phyloP scores from a whole-genome alignment of 2,888 invertebrate species.

The Unio delphinus region DNA sequence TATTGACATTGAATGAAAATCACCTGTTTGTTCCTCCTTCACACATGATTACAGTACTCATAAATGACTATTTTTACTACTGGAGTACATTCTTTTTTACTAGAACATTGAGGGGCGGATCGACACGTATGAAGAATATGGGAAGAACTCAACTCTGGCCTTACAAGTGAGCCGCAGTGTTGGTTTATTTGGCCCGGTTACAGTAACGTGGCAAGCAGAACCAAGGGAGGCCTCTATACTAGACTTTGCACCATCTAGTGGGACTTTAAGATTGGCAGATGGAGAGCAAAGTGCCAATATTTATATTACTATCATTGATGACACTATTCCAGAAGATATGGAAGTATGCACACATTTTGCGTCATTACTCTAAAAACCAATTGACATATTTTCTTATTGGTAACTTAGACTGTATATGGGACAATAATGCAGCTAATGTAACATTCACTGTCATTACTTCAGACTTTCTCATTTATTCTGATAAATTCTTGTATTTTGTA shows the following conservation, averaged over 20 bases:
- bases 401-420: too few species aligned
- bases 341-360: slow-evolving; percentile 51
- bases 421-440: too few species aligned
- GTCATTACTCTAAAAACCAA: not conserved
- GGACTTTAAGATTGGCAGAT: slow-evolving; percentile 55
- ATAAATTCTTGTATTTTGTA: too few species aligned
- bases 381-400: not conserved
- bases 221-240: slow-evolving; percentile 57
- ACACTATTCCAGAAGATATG: slow-evolving; percentile 58
- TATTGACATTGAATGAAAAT: too few species aligned
- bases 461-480: too few species aligned
- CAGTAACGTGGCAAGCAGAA: slow-evolving; percentile 64
- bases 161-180: slow-evolving; percentile 55
- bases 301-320: slow-evolving; percentile 62
- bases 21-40: too few species aligned
- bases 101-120: slow-evolving; percentile 67
- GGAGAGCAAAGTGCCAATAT: slow-evolving; percentile 54
- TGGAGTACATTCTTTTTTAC: slow-evolving; percentile 6
- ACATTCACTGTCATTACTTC: too few species aligned
- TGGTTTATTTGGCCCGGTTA: slow-evolving; percentile 58
- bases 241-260: slow-evolving; percentile 62
- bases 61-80: not conserved
- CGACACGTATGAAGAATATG: slow-evolving; percentile 65
- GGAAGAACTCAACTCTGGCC: slow-evolving; percentile 47
- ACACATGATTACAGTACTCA: too few species aligned